Percentiles rank a stretch among this genome's conserved stretches.
These are phyloP conservation scores for Meandrina meandrites DNA, from an alignment of 92 coral and sea anemone species.

Conservation along the genomic window DNA sequence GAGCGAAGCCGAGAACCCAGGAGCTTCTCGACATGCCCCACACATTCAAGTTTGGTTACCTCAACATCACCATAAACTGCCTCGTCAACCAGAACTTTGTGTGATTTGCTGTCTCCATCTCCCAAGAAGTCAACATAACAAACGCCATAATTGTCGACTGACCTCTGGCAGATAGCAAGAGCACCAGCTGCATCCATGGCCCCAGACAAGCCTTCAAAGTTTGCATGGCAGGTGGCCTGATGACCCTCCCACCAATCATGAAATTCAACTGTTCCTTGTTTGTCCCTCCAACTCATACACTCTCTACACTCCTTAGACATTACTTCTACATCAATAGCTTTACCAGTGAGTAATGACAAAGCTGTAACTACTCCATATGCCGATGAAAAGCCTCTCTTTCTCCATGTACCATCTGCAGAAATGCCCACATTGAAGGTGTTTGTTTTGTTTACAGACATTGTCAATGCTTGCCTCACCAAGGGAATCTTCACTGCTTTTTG, in stretches of 20 bases:
- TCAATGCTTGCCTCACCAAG: too few relatives aligned
- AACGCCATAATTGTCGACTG: conserved; percentile 41
- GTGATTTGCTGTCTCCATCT: conserved; percentile 59
- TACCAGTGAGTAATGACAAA: conserved; percentile 49
- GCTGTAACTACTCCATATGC: conserved; percentile 58
- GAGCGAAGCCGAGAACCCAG: too few relatives aligned
- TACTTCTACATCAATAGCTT: conserved; percentile 50
- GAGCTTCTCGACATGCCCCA: too few relatives aligned
- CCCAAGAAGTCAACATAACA: conserved; percentile 56
- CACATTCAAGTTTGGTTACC: conserved; percentile 36
- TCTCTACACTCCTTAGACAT: conserved; percentile 36
- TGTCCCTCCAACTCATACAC: conserved; percentile 40
- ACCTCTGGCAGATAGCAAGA: conserved; percentile 48
- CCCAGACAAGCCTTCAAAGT: conserved; percentile 54
- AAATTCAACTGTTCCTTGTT: conserved; percentile 44
- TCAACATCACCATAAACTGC: conserved; percentile 49
- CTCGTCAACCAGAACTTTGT: conserved; percentile 32
- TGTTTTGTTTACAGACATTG: too few relatives aligned
- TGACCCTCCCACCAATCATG: conserved; percentile 63
- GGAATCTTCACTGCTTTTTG: too few relatives aligned
- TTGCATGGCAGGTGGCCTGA: conserved; percentile 47
- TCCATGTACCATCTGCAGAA: conserved; percentile 41
- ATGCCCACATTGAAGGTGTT: too few relatives aligned
- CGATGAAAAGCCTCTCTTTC: conserved; percentile 53
- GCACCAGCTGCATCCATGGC: conserved; percentile 60